phyloP scores from a whole-genome alignment of 2,888 invertebrate genomes.

The Euplagia quadripunctaria region DNA sequence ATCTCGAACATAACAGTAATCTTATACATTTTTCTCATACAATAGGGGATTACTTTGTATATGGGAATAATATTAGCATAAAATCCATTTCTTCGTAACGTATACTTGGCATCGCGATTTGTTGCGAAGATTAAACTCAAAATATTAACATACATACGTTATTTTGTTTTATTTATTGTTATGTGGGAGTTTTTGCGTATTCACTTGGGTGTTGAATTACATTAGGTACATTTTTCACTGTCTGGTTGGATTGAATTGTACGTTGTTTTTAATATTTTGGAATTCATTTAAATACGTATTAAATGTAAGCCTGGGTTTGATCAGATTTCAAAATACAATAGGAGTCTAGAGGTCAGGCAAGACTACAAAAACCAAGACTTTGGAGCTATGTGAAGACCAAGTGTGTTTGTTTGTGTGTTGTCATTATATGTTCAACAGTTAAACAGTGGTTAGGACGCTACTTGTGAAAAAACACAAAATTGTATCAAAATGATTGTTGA shows the following conservation, averaged over 20 bases:
- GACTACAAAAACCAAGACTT: too few species aligned
- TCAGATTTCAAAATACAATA: constrained; percentile 1
- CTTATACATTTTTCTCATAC: constrained; percentile 65
- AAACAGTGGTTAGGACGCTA: too few species aligned
- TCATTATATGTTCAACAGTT: too few species aligned
- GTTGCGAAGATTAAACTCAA: constrained; percentile 77
- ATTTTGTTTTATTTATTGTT: constrained; percentile 57
- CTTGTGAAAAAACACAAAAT: too few species aligned
- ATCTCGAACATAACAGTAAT: constrained; percentile 56
- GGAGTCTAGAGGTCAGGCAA: too few species aligned
- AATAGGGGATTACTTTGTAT: constrained; percentile 66
- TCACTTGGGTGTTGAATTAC: constrained; percentile 28
- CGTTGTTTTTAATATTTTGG: neutral
- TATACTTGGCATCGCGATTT: constrained; percentile 74
- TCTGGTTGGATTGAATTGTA: constrained; percentile 19
- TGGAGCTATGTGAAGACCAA: too few species aligned
- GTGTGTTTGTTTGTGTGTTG: too few species aligned
- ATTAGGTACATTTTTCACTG: constrained; percentile 48
- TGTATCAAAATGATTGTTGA: too few species aligned
- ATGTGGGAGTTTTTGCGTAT: constrained; percentile 24
- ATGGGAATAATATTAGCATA: constrained; percentile 78
- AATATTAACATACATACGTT: constrained; percentile 62
- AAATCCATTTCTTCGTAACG: constrained; percentile 63
- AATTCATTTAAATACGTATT: neutral
- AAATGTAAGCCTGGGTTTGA: neutral